Percentiles rank a stretch among this genome's conserved stretches.
phyloP scores from a whole-genome alignment of 2,888 invertebrate species.

The Globia sparganii region DNA sequence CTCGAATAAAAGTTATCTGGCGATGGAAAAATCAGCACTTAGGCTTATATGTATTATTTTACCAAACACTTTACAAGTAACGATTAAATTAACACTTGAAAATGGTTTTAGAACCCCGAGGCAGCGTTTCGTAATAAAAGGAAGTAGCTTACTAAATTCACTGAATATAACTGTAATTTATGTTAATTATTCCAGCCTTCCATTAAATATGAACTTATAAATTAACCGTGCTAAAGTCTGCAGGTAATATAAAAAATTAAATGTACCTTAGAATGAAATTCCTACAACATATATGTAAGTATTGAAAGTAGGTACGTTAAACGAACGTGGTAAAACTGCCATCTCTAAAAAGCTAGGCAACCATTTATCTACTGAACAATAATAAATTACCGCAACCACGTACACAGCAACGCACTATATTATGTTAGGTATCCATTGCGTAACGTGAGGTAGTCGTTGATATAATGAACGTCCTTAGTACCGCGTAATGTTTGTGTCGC shows the following conservation, averaged over 20 bases:
- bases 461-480: conserved; percentile 63
- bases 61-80: background rate
- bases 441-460: no score
- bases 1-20: no score
- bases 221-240: no score
- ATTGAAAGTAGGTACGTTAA: background rate
- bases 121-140: background rate
- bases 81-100: background rate
- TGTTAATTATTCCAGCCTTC: background rate
- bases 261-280: background rate
- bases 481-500: conserved; percentile 71
- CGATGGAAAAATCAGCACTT: no score
- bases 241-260: no score
- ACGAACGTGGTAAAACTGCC: background rate
- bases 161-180: background rate
- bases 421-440: conserved; percentile 55
- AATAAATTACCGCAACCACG: background rate
- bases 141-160: background rate
- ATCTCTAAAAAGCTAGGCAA: background rate
- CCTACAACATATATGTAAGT: background rate
- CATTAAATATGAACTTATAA: background rate
- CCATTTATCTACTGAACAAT: background rate
- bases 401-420: background rate
- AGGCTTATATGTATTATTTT: background rate
- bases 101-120: background rate